Conservation (phyloP, 2,797 vertebrate genomes). For the Amblyopsis hoosieri region DNA sequence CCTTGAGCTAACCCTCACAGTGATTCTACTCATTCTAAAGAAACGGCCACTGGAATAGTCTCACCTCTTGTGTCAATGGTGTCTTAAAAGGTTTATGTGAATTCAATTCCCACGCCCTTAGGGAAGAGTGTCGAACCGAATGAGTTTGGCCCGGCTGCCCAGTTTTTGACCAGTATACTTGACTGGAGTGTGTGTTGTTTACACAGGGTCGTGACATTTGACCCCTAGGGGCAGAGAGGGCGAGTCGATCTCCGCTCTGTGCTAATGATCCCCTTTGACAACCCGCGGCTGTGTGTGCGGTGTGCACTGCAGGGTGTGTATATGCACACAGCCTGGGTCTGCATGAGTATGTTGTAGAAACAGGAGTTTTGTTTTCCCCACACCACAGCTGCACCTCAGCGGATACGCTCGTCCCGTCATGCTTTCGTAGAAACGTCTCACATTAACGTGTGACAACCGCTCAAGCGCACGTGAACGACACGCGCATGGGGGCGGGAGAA, state of each 20-base stretch:
- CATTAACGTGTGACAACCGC: too few species aligned
- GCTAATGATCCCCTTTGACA: conserved; percentile 92
- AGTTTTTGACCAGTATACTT: conserved; percentile 69
- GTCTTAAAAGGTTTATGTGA: too few species aligned
- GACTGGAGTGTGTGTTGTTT: conserved; percentile 85
- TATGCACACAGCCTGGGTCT: not conserved
- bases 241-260: conserved; percentile 75
- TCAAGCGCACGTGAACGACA: too few species aligned
- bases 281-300: conserved; percentile 56
- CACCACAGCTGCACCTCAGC: too few species aligned
- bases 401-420: too few species aligned
- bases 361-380: too few species aligned
- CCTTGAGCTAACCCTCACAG: too few species aligned
- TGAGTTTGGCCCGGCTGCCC: conserved; percentile 66
- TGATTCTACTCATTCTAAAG: too few species aligned
- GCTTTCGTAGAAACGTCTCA: too few species aligned
- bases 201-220: conserved; percentile 81
- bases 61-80: too few species aligned
- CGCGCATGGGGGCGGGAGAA: too few species aligned
- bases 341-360: not conserved
- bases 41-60: too few species aligned
- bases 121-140: conserved; percentile 70
- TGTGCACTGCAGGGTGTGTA: not conserved
- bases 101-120: conserved; percentile 21
- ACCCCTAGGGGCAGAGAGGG: conserved; percentile 73